phyloP scores from a whole-genome alignment of 2,888 invertebrate genomes.

The Orthosia cruda region DNA sequence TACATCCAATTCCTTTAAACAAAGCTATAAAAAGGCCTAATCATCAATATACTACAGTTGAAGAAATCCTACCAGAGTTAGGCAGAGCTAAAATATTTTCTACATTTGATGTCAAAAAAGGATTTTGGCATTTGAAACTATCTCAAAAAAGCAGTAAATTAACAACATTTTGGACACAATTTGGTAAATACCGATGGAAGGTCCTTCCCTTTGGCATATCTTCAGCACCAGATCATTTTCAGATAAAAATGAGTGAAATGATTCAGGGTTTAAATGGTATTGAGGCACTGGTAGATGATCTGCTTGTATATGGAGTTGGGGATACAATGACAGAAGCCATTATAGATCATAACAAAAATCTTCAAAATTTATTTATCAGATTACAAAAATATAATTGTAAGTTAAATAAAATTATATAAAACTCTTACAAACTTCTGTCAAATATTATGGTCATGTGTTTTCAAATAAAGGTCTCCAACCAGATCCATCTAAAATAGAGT shows the following conservation, averaged over 20 bases:
- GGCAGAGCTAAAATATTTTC: neutral
- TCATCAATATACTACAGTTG: neutral
- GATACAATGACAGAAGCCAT: too few species aligned
- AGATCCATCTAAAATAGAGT: too few species aligned
- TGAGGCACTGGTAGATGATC: neutral
- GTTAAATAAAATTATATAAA: neutral
- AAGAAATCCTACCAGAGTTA: neutral
- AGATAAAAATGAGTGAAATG: slow-evolving; percentile 15
- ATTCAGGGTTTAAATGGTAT: neutral
- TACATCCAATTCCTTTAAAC: neutral
- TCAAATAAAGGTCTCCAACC: too few species aligned
- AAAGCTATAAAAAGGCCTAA: slow-evolving; percentile 4
- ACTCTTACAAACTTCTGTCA: neutral
- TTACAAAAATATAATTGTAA: neutral
- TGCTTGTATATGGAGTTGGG: too few species aligned
- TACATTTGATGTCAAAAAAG: slow-evolving; percentile 8
- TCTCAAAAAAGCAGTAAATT: neutral
- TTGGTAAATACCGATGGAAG: slow-evolving; percentile 1
- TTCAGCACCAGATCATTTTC: slow-evolving; percentile 8
- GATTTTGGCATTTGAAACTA: slow-evolving; percentile 2
- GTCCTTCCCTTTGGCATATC: slow-evolving; percentile 3
- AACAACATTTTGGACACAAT: slow-evolving; percentile 10
- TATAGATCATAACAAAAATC: neutral
- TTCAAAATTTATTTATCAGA: neutral
- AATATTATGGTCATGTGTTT: too few species aligned